phyloP scores from a whole-genome alignment of 2,888 invertebrate genomes.

The Epistrophe grossulariae region DNA sequence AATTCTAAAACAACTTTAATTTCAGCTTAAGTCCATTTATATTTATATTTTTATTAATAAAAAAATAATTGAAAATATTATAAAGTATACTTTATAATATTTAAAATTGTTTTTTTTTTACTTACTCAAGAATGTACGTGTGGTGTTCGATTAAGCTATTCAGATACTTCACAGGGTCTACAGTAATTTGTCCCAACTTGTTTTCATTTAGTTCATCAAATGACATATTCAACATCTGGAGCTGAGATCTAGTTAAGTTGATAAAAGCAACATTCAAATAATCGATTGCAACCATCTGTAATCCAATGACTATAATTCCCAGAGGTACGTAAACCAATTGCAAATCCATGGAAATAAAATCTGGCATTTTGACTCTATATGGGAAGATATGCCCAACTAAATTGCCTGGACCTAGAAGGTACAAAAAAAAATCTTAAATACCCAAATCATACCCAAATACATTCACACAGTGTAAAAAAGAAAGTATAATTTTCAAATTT shows the following conservation, averaged over 20 bases:
- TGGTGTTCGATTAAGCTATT: conserved; percentile 78
- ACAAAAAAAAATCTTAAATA: background rate
- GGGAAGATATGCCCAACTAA: conserved; percentile 78
- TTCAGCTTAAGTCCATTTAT: no score
- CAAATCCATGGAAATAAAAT: conserved; percentile 69
- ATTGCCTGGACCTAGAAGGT: conserved; percentile 76
- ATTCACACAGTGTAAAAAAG: no score
- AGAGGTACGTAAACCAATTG: conserved; percentile 78
- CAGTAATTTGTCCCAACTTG: background rate
- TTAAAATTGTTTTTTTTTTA: no score
- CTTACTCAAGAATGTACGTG: conserved; percentile 77
- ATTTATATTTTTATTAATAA: no score
- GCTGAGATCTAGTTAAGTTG: conserved; percentile 80
- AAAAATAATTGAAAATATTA: no score
- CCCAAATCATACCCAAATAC: no score
- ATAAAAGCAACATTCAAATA: conserved; percentile 79
- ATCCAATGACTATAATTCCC: conserved; percentile 74
- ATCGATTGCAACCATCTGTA: conserved; percentile 79
- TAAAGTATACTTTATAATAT: no score
- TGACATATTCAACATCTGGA: conserved; percentile 78
- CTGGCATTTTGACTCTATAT: conserved; percentile 77
- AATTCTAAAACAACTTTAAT: background rate
- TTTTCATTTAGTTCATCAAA: conserved; percentile 77
- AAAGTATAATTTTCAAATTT: no score
- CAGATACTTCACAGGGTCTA: conserved; percentile 74